Conservation (phyloP, 1,140 invertebrate genomes). For the Leptinotarsa texana region DNA sequence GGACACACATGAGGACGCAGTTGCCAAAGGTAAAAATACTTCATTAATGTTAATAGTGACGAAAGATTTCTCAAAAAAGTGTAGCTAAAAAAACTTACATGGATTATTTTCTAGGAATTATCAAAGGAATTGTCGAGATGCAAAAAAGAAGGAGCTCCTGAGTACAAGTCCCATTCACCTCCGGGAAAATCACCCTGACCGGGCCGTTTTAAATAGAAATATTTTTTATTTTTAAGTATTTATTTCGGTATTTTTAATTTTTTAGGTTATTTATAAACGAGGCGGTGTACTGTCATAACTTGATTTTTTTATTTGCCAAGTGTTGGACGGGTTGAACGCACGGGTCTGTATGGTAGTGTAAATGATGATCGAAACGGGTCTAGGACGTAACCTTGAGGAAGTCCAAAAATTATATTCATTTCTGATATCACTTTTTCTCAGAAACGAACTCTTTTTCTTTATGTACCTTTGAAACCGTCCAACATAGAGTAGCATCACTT, state of each 20-base stretch:
- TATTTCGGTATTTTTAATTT: slow-evolving; percentile 9
- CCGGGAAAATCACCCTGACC: background rate
- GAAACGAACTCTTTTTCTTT: too few relatives aligned
- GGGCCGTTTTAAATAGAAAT: background rate
- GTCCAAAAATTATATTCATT: too few relatives aligned
- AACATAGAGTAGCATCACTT: background rate
- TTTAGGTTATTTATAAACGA: background rate
- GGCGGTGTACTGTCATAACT: background rate
- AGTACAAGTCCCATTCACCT: background rate
- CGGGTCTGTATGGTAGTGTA: too few relatives aligned
- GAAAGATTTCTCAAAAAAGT: background rate
- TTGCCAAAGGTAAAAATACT: slow-evolving; percentile 62
- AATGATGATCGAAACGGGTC: too few relatives aligned
- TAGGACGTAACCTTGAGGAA: too few relatives aligned
- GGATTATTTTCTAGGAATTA: slow-evolving; percentile 55
- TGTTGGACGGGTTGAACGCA: background rate
- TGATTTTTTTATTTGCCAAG: background rate
- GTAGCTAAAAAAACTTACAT: background rate
- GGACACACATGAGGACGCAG: slow-evolving; percentile 60
- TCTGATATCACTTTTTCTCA: too few relatives aligned
- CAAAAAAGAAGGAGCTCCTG: slow-evolving; percentile 24
- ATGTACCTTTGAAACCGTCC: background rate
- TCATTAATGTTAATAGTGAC: background rate
- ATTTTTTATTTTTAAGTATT: slow-evolving; percentile 10
- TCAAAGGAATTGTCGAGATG: slow-evolving; percentile 53